A percentile compares a stretch with the other conserved stretches of the same genome.
Evolutionary conservation across 2,888 invertebrate species (phyloP).

Genomic region (Morinoia aosen): DNA sequence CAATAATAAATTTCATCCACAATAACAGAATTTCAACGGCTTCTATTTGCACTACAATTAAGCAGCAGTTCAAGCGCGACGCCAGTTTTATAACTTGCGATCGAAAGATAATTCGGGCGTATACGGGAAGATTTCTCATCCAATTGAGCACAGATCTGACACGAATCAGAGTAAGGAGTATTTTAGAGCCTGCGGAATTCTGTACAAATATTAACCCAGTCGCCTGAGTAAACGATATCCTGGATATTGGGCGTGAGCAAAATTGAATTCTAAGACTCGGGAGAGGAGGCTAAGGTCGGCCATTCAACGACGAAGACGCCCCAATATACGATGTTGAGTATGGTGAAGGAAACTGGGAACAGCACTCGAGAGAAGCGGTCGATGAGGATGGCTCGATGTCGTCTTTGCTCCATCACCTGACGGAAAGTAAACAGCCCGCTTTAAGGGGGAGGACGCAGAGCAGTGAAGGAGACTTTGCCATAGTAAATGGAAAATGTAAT

Average conservation of each 20-base stretch:
- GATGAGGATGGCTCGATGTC: conserved; percentile 68
- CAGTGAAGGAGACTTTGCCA: background rate
- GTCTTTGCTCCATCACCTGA: conserved; percentile 59
- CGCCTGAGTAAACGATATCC: background rate
- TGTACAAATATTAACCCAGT: background rate
- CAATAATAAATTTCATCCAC: background rate
- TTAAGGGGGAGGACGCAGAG: background rate
- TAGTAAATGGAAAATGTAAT: background rate
- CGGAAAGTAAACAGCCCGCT: background rate
- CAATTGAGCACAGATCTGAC: background rate
- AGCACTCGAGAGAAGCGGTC: conserved; percentile 69
- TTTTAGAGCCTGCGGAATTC: background rate
- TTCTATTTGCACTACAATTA: background rate
- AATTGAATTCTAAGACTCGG: conserved; percentile 30
- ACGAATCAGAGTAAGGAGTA: background rate
- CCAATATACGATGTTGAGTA: conserved; percentile 70
- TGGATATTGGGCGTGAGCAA: background rate
- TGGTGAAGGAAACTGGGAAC: conserved; percentile 70
- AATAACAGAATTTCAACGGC: background rate
- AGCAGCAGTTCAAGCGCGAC: background rate
- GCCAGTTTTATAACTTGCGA: background rate
- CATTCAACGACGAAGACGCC: conserved; percentile 68
- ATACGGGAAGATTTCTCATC: background rate
- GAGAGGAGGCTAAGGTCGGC: background rate
- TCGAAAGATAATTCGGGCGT: background rate